Evolutionary conservation across 2,888 invertebrate species (phyloP), one percentile per base, ranked within the genome.

Genomic region (Ellobium chinense): DNA sequence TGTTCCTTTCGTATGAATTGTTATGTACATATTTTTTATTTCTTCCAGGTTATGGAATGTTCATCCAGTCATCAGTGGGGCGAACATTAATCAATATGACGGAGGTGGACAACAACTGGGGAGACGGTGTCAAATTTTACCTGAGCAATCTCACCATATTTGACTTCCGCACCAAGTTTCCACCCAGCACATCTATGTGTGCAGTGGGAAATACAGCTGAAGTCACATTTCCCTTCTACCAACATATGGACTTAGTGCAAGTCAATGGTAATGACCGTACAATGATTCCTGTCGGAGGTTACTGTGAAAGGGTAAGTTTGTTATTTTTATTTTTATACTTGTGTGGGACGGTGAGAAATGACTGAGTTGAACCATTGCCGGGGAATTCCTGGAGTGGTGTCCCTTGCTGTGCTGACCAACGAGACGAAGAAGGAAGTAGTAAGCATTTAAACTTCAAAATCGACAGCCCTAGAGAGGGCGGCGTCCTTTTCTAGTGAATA

Each of bases 51-150:
- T 90, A 93, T 85, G 93, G 93, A 36, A 83, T 91, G 2, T 89
- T 88, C 70, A 88, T 92, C 27, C 87, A 91, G 80, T 89, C 91
- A 7, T 85, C 88, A 18, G 87, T 92, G n/a, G 93, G 93, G 31
- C 85, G 87, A 18, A 90, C 91, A 0, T 81, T 89, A 21, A 87
- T 93, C 68, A 90, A 89, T 76, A 89, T 87, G 82, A 90, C 91
- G 2, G 85, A 88, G 29, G 82, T 92, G 31, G 72, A 84, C 4
- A 80, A 91, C 77, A 93, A 93, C 87, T 88, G 89, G 87, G 93
- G 92, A n/a, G 92, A 92, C 84, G 93, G 93, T 3, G 87, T 92
- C 70, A 91, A 92, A 82, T 88, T 90, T 86, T 89, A 90, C 73
- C 83, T 91, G 82, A 84, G 85, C 27, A 90, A 91, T 77, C 88